Conservation (phyloP, 2,888 invertebrate genomes). For the Stegophylla sp. region DNA sequence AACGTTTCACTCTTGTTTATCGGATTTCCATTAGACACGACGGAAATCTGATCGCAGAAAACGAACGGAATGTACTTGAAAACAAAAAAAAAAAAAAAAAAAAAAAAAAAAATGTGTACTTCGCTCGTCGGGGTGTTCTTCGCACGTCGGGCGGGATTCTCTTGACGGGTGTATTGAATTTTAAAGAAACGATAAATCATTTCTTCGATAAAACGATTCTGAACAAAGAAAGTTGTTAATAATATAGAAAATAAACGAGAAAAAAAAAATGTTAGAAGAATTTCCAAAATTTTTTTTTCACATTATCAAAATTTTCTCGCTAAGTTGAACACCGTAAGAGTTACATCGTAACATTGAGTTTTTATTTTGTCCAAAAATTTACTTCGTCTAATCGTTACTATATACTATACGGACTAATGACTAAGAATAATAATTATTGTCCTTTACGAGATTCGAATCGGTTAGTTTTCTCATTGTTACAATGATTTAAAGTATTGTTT, state of each 20-base stretch:
- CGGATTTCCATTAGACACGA: conserved; percentile 38
- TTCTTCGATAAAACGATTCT: too few relatives aligned
- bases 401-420: background rate
- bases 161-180: too few relatives aligned
- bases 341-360: too few relatives aligned
- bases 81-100: background rate
- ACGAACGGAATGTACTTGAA: background rate
- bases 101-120: too few relatives aligned
- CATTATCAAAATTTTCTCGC: too few relatives aligned
- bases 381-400: background rate
- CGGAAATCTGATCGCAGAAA: conserved; percentile 16
- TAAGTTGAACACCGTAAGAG: too few relatives aligned
- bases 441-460: conserved; percentile 28
- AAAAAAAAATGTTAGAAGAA: too few relatives aligned
- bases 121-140: too few relatives aligned
- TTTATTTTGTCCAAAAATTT: background rate
- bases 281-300: background rate
- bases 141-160: too few relatives aligned
- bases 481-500: conserved; percentile 47
- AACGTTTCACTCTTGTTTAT: conserved; percentile 54
- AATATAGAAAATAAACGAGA: too few relatives aligned
- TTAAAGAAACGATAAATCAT: too few relatives aligned
- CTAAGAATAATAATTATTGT: conserved; percentile 2
- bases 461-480: conserved; percentile 26
- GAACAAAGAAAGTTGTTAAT: too few relatives aligned